Evolutionary conservation across 2,888 invertebrate genomes (phyloP), one percentile per base, ranked within the genome.

Genomic region (Agrotis segetum): DNA sequence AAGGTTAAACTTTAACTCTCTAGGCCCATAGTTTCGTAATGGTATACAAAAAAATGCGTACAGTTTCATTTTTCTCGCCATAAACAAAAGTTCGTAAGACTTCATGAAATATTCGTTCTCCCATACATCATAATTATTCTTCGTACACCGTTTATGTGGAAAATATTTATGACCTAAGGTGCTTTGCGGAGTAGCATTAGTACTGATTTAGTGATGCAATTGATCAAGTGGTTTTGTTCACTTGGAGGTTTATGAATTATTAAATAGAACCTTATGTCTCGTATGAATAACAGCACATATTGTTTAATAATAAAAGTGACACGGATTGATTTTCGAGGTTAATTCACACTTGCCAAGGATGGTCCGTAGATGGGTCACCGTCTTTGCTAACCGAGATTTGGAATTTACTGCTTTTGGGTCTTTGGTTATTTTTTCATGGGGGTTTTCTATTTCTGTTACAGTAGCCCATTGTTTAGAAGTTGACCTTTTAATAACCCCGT

Each of bases 131-230:
- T 52, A 71, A 81, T 81, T 81, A 81, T 83, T 81, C 55, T 81
- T 79, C 84, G 81, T 83, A 83, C 73, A 65, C 75, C 84, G 78
- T 83, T 87, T 84, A 86, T 81, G 78, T 85, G 63, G 56, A 84
- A 71, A 82, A 82, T 82, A 84, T 82, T 74, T 82, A 82, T 69
- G 62, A 53, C 63, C 56, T 16, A 50, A 56, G 29, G 24, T 83
- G 21, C 70, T 85, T 89, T 86, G 85, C 86, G 67, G 61, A 77
- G 84, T 86, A 84, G 84, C 77, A 85, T 88, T 90, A 89, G 85
- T 75, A 55, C 86, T 92, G 93, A 92, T 93, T 92, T 92, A 93
- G 87, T 88, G 89, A 88, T 87, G 83, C 82, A 89, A 92, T 93
- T 91, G 89, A 92, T 93, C 92, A 93, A 89, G 86, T 83, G 86